Evolutionary conservation across 2,888 invertebrate genomes (phyloP).

Genomic region (Aspidiotus destructor): DNA sequence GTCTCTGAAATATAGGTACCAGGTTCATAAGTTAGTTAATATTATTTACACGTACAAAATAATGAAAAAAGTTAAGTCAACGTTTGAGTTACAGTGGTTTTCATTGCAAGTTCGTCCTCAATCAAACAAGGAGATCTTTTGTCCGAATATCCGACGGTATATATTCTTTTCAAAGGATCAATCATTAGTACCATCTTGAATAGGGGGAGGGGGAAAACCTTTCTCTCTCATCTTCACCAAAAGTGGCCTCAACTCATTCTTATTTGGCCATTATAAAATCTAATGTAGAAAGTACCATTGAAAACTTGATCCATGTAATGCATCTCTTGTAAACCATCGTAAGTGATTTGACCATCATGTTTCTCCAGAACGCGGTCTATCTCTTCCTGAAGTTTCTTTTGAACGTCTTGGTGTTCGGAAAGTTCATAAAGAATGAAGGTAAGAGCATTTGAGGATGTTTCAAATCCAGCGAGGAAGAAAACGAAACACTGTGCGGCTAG

Average conservation of each 20-base stretch:
- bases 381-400: conserved; percentile 20
- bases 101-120: too few relatives aligned
- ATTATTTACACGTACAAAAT: neutral
- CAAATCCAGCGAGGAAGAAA: conserved; percentile 26
- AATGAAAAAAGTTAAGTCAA: neutral
- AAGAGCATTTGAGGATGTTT: conserved; percentile 24
- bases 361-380: conserved; percentile 17
- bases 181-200: neutral
- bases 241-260: too few relatives aligned
- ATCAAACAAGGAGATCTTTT: neutral
- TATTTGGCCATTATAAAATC: neutral
- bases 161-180: neutral
- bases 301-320: conserved; percentile 31
- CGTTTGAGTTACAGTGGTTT: neutral
- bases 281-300: conserved; percentile 12
- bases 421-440: conserved; percentile 20
- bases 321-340: conserved; percentile 30
- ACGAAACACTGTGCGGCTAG: conserved; percentile 23
- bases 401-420: conserved; percentile 5
- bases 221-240: neutral
- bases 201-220: neutral
- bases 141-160: neutral
- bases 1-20: conserved; percentile 48
- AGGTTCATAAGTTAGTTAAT: neutral
- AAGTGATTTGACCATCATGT: conserved; percentile 24